Evolutionary conservation across 2,113 vertebrate genomes (phyloP).

Genomic region (Morone saxatilis): DNA sequence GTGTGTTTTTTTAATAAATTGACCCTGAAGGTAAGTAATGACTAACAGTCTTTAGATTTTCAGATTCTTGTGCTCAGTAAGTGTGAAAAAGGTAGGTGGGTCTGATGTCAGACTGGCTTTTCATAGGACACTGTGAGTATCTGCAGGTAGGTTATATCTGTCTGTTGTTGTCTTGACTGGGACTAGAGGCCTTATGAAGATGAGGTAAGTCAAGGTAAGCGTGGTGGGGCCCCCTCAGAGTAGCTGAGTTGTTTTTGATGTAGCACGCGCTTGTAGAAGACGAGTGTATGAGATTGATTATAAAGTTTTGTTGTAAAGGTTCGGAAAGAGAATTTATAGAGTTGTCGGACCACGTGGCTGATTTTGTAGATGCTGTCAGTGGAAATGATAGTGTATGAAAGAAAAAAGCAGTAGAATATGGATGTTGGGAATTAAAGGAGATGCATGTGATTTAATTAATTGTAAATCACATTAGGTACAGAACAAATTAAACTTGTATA

Average conservation of each 20-base stretch:
- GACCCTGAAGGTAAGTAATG: conserved; percentile 84
- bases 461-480: no score
- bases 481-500: no score
- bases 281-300: neutral
- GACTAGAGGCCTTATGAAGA: conserved; percentile 63
- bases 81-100: conserved; percentile 82
- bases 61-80: conserved; percentile 64
- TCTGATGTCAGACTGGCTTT: conserved; percentile 59
- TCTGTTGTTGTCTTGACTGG: conserved; percentile 78
- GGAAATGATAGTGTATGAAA: neutral
- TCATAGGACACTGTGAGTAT: conserved; percentile 82
- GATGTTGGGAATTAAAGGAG: neutral
- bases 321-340: neutral
- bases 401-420: neutral
- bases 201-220: conserved; percentile 81
- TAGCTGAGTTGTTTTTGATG: neutral
- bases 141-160: conserved; percentile 82
- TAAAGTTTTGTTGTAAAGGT: neutral
- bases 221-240: conserved; percentile 70
- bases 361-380: neutral
- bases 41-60: conserved; percentile 82
- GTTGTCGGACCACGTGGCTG: neutral
- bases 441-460: neutral
- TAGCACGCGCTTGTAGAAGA: neutral
- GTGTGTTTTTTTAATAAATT: conserved; percentile 84